A percentile compares a stretch with the other conserved stretches of the same genome.
These are phyloP conservation scores for Rissa tridactyla DNA, from an alignment of 2,113 vertebrate genomes.

Conservation along the genomic window DNA sequence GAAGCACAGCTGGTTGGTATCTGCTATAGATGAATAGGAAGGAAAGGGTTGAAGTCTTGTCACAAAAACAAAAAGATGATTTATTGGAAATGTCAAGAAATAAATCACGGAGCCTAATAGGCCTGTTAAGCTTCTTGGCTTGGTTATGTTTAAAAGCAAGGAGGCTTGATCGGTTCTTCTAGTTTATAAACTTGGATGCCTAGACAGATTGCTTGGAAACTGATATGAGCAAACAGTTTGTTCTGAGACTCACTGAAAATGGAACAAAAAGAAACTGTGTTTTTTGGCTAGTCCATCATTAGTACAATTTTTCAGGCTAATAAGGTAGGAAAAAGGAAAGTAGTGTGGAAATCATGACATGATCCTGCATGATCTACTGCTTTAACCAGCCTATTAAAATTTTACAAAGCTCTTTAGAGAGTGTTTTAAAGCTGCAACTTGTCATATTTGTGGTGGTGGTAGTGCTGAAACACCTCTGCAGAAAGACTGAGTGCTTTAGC, in stretches of 20 bases:
- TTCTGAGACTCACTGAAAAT: background rate
- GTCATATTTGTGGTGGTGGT: background rate
- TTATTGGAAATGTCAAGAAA: background rate
- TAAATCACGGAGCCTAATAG: background rate
- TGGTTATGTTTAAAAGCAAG: background rate
- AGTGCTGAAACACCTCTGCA: background rate
- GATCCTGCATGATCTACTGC: background rate
- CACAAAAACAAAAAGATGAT: background rate
- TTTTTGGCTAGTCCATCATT: background rate
- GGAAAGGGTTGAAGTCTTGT: background rate
- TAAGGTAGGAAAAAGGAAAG: background rate
- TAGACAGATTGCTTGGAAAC: slow-evolving; percentile 15
- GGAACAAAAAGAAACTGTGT: background rate
- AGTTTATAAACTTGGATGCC: background rate
- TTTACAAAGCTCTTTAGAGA: background rate
- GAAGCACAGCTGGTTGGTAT: background rate
- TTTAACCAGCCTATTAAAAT: background rate
- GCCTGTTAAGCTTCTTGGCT: background rate
- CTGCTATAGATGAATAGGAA: background rate
- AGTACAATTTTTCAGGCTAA: background rate
- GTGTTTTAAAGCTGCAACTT: background rate
- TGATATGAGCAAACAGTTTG: background rate
- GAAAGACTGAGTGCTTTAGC: background rate
- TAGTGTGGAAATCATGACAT: background rate
- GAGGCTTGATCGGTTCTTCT: background rate